These are phyloP conservation scores for Netelia fuscicornis DNA, from an alignment of 2,888 invertebrate species.

Conservation along the genomic window DNA sequence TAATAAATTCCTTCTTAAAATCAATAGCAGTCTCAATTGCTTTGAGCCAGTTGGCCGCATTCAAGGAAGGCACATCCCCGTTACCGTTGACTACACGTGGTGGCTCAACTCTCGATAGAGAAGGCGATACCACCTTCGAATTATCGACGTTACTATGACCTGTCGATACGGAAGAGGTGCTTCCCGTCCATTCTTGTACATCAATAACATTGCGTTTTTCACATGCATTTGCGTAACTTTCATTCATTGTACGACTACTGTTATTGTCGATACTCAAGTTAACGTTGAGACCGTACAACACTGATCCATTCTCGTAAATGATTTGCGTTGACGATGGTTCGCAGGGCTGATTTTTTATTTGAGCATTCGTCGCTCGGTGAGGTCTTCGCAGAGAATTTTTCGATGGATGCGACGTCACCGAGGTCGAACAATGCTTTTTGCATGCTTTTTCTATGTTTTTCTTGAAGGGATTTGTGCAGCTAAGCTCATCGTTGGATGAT, in stretches of 20 bases:
- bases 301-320: constrained; percentile 10
- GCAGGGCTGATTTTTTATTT: background rate
- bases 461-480: constrained; percentile 68
- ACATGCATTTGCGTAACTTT: background rate
- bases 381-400: constrained; percentile 1
- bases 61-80: no score
- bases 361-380: background rate
- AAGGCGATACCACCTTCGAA: background rate
- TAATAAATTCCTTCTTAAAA: background rate
- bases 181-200: no score
- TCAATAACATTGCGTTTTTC: background rate
- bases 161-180: background rate
- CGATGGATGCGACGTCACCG: constrained; percentile 10
- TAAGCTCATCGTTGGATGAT: background rate
- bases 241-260: background rate
- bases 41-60: background rate
- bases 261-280: constrained; percentile 24
- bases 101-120: background rate
- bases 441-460: background rate
- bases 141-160: background rate
- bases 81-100: no score
- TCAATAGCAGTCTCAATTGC: background rate
- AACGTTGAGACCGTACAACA: constrained; percentile 14
- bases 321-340: background rate
- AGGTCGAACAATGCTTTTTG: background rate